Evolutionary conservation across 2,113 vertebrate genomes (phyloP), one percentile per base, ranked within the genome.

Genomic region (Fregetta grallaria): DNA sequence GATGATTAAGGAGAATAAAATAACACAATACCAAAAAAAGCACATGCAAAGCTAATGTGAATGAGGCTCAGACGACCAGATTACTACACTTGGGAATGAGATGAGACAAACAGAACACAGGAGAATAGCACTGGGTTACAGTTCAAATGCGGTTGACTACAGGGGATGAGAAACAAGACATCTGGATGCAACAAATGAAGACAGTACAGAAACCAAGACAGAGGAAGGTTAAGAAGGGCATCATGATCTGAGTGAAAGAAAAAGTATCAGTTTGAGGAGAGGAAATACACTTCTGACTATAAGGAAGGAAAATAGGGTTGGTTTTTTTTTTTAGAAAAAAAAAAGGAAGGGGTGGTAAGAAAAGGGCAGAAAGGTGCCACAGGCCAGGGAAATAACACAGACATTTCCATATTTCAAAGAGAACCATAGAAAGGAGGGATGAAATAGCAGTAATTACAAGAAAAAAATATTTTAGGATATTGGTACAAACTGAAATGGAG

Each of bases 151-250:
- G 0, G n/a, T 59, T 74, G 45, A 91, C 68, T 58, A 44, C 29
- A 42, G 63, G 45, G 72, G 22, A 76, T 50, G 76, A 86, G 67
- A 95, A 76, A 80, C 30, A 87, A 82, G 62, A 52, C 78, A 79
- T 53, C 59, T 70, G 62, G 59, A 75, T 45, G 40, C 27, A 79
- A 70, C 47, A 56, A 71, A 80, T 20, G 38, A 92, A 77, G 81
- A 71, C 55, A 77, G 73, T 8, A 77, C 34, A 58, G 55, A 84
- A 61, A 89, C 34, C 10, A 83, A 80, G 58, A 68, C 67, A 76
- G 40, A 26, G 1, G 1, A 85, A 93, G 77, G 71, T 55, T 79
- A 87, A 95, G 66, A 68, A 94, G 49, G n/a, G 45, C 63, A 80
- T 83, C 5, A 10, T 14, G 36, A 89, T 56, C 40, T 38, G 27